phyloP scores from a whole-genome alignment of 2,797 vertebrate genomes.

The Sebastes diaconus region DNA sequence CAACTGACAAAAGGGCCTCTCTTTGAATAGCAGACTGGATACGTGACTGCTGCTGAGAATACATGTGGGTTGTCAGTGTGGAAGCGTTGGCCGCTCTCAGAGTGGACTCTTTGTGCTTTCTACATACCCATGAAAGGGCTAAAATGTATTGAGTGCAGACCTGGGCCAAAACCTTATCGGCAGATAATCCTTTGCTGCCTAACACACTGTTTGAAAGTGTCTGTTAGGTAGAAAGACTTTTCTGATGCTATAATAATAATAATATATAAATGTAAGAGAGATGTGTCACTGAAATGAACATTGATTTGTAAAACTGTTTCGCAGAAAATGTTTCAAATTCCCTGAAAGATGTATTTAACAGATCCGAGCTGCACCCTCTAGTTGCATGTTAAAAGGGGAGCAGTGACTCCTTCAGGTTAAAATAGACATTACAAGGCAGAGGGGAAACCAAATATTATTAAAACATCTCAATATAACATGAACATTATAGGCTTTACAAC shows the following conservation, averaged over 20 bases:
- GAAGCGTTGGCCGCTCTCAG: constrained; percentile 17
- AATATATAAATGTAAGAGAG: background rate
- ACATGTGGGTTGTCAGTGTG: constrained; percentile 31
- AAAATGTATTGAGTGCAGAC: constrained; percentile 61
- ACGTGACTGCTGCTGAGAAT: constrained; percentile 59
- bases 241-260: background rate
- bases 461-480: background rate
- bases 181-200: background rate
- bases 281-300: background rate
- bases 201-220: background rate
- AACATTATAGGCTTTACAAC: background rate
- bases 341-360: background rate
- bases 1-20: constrained; percentile 14
- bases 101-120: constrained; percentile 34
- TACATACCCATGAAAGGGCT: constrained; percentile 69
- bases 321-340: background rate
- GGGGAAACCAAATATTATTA: too few species aligned
- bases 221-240: background rate
- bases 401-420: background rate
- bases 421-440: background rate
- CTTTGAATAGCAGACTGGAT: constrained; percentile 31
- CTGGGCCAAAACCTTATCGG: constrained; percentile 54
- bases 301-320: background rate
- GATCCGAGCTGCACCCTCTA: background rate
- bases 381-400: background rate